These are phyloP conservation scores for Syngnathoides biaculeatus DNA, from an alignment of 2,113 vertebrate genomes.

Conservation along the genomic window DNA sequence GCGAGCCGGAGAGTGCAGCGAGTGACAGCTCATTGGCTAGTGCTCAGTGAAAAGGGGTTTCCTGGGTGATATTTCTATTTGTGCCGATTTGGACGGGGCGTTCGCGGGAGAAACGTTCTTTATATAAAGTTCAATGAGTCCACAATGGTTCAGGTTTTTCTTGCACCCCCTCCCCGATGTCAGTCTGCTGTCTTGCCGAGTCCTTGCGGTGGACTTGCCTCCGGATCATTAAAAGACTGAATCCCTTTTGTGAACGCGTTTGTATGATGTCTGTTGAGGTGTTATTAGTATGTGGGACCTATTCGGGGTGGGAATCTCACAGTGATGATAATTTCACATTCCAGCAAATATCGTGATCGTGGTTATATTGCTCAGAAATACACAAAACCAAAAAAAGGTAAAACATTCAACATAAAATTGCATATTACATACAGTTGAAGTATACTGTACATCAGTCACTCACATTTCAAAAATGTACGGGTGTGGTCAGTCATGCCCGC, in stretches of 20 bases:
- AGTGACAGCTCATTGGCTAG: slow-evolving; percentile 44
- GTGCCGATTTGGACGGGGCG: slow-evolving; percentile 16
- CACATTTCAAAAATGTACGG: no score
- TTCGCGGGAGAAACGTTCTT: slow-evolving; percentile 61
- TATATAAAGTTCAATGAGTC: slow-evolving; percentile 60
- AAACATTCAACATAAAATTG: no score
- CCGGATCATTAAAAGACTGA: slow-evolving; percentile 6
- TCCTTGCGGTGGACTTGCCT: slow-evolving; percentile 46
- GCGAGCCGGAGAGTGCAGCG: slow-evolving; percentile 18
- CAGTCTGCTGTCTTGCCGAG: slow-evolving; percentile 33
- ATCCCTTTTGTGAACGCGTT: not conserved
- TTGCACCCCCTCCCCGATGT: slow-evolving; percentile 31
- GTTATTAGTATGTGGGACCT: not conserved
- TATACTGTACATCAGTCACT: no score
- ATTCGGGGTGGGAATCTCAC: no score
- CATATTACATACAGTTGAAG: no score
- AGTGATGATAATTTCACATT: no score
- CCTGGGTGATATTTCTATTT: slow-evolving; percentile 57
- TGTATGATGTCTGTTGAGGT: not conserved
- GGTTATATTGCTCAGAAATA: no score
- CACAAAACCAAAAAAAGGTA: no score
- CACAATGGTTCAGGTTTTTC: slow-evolving; percentile 62
- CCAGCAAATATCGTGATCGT: no score
- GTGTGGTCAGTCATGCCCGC: no score
- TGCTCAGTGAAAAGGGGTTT: slow-evolving; percentile 47